Conservation (phyloP, 1,140 invertebrate species). For the Theocolax elegans region DNA sequence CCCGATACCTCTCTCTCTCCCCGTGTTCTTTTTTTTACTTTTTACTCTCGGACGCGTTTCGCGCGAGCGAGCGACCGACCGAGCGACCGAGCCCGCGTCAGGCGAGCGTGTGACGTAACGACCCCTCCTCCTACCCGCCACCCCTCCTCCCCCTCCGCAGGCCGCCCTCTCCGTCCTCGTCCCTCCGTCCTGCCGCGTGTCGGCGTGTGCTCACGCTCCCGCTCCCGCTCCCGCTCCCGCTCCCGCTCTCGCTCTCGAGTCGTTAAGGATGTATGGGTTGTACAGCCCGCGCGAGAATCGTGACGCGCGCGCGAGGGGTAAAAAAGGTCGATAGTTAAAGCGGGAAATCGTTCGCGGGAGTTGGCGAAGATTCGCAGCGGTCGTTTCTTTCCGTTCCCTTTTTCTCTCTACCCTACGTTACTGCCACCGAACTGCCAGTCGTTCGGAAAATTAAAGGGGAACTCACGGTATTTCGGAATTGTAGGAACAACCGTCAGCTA, state of each 20-base stretch:
- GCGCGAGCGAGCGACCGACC: conserved; percentile 12
- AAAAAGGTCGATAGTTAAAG: no score
- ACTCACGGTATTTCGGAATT: no score
- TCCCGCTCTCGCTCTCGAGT: no score
- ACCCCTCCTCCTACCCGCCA: conserved; percentile 4
- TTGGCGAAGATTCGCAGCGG: background rate
- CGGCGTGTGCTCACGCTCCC: background rate
- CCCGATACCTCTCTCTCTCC: background rate
- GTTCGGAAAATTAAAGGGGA: no score
- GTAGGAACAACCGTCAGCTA: no score
- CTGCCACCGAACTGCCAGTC: no score
- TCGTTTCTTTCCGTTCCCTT: no score
- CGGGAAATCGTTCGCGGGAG: background rate
- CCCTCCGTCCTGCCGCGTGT: background rate
- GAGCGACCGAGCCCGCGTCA: background rate
- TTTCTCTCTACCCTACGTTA: no score
- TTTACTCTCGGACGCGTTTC: conserved; percentile 36
- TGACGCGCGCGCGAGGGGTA: background rate
- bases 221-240: background rate
- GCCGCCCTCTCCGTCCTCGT: background rate
- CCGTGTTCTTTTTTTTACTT: background rate
- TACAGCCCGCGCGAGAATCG: background rate
- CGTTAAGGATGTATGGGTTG: conserved; percentile 19
- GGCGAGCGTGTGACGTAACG: conserved; percentile 13
- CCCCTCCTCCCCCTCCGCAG: conserved; percentile 8